phyloP scores from a whole-genome alignment of 2,797 vertebrate species.

The Dipus sagitta region DNA sequence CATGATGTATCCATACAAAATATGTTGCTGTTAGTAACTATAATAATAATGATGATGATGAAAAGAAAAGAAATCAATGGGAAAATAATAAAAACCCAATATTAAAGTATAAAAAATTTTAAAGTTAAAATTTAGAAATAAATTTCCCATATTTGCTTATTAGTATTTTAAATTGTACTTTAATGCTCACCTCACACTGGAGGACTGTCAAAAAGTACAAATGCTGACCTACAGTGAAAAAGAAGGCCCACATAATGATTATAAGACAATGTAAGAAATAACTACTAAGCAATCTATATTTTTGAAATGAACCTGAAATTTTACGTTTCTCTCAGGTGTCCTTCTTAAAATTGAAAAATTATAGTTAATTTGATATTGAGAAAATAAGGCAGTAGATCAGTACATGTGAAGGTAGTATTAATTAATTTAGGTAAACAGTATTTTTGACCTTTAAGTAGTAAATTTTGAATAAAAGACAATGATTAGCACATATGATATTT shows the following conservation, averaged over 20 bases:
- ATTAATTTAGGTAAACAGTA: not conserved
- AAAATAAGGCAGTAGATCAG: not conserved
- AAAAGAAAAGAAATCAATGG: no score
- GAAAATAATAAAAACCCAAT: no score
- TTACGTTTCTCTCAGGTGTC: not conserved
- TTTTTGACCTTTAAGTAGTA: not conserved
- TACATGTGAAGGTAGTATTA: not conserved
- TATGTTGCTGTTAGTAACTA: no score
- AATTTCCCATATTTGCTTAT: not conserved
- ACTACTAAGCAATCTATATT: not conserved
- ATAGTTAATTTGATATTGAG: slow-evolving; percentile 38
- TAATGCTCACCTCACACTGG: not conserved
- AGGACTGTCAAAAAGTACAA: not conserved
- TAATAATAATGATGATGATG: no score
- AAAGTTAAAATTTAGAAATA: not conserved
- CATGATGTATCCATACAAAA: no score
- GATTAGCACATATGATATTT: not conserved
- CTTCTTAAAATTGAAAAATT: slow-evolving; percentile 24
- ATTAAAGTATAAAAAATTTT: no score
- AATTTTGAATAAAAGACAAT: slow-evolving; percentile 45
- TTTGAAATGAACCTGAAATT: slow-evolving; percentile 5
- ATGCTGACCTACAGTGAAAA: not conserved
- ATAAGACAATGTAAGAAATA: not conserved
- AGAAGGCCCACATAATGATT: not conserved
- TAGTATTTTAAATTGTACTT: not conserved